Evolutionary conservation across 2,113 vertebrate species (phyloP), one percentile per base, ranked within the genome.

Genomic region (Buteo buteo): DNA sequence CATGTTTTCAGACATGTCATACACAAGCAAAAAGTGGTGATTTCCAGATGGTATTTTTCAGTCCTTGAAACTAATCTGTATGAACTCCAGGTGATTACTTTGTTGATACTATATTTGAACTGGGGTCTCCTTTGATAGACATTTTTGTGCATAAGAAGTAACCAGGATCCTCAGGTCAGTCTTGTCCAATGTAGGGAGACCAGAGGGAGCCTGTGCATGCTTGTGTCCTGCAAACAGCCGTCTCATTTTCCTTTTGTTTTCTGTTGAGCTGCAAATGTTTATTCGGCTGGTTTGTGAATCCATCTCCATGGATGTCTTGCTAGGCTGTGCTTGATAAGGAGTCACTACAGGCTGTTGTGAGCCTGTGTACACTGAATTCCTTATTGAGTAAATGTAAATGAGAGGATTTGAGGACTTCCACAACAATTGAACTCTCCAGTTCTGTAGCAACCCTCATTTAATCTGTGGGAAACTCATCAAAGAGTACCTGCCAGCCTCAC

Each of bases 341-440:
- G 44, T 36, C 89, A 74, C 78, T 94, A 84, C 86, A 96, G 81
- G 52, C 81, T 79, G 81, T 65, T 87, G 82, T 74, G 47, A 88
- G 86, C n/a, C 77, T 94, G 89, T 85, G 84, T 96, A 89, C 89
- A 72, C 74, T 93, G 87, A 91, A 85, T 79, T 94, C 89, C 65
- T 87, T 72, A 74, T 55, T 89, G 77, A 94, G 61, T 34, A 82
- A 94, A 95, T 85, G 93, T 90, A 96, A 94, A 91, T 90, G 65
- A 90, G 91, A 87, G 81, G 91, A 93, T 93, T 95, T 85, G 93
- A 91, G 52, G 84, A 94, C 94, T 93, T 93, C 57, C 69, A 89
- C 57, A 89, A 91, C 81, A 94, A 94, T 82, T 82, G 81, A 91
- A 64, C 84, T 94, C 81, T 84, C 61, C 70, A 76, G 57, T 93